Evolutionary conservation across 1,140 invertebrate species (phyloP).

Genomic region (Amyelois transitella): DNA sequence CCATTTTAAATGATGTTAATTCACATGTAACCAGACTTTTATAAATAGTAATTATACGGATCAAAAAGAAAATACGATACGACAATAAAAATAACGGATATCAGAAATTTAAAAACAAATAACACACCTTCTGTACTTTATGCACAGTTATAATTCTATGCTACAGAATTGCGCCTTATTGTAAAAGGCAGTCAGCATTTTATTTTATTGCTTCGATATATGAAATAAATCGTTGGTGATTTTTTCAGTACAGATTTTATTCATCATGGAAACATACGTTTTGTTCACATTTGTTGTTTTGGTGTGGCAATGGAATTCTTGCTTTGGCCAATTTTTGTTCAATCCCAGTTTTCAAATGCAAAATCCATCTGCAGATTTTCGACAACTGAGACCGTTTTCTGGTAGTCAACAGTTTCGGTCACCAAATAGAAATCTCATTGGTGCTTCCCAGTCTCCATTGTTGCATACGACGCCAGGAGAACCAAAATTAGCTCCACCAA

Average conservation of each 20-base stretch:
- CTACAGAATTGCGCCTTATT: background rate
- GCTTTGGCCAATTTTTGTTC: conserved; percentile 1
- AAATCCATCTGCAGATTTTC: background rate
- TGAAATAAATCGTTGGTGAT: background rate
- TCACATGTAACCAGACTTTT: no score
- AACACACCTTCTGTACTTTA: no score
- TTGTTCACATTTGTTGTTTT: conserved; percentile 12
- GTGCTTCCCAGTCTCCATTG: conserved; percentile 1
- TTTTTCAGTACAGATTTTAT: background rate
- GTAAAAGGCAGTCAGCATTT: conserved; percentile 21
- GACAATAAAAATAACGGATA: no score
- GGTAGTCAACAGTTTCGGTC: conserved; percentile 10
- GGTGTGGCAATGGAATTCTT: background rate
- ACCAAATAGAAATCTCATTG: background rate
- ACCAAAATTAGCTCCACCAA: background rate
- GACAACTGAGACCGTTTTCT: background rate
- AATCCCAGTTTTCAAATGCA: background rate
- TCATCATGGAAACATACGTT: conserved; percentile 9
- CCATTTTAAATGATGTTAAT: no score
- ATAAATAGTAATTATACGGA: no score
- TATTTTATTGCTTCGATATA: conserved; percentile 1
- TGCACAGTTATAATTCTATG: no score
- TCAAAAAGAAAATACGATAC: no score
- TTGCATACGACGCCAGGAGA: background rate
- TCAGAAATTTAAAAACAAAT: no score